These are phyloP conservation scores for Drosophila borealis DNA, from an alignment of 2,888 invertebrate species.

Conservation along the genomic window DNA sequence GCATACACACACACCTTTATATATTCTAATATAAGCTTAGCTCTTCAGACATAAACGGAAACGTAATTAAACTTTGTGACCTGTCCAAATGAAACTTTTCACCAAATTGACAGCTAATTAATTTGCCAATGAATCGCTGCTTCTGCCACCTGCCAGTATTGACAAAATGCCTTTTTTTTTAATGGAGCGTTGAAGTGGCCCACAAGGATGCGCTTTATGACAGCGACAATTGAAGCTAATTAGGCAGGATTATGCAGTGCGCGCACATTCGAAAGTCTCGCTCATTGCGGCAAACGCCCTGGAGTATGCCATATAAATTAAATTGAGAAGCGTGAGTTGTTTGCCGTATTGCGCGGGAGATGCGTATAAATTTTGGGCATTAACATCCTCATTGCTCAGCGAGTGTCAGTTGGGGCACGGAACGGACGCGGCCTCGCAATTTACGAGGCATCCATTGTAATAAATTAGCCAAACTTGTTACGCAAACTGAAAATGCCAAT, in stretches of 20 bases:
- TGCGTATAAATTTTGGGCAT: constrained; percentile 62
- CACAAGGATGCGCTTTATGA: constrained; percentile 62
- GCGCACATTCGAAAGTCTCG: constrained; percentile 27
- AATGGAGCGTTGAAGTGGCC: constrained; percentile 46
- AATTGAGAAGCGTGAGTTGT: constrained; percentile 58
- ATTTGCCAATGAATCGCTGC: constrained; percentile 58
- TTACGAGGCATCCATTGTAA: constrained; percentile 74
- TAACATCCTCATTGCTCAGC: constrained; percentile 59
- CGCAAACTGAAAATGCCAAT: constrained; percentile 70
- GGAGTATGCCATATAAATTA: constrained; percentile 54
- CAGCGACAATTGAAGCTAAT: constrained; percentile 68
- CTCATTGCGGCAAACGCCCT: constrained; percentile 1
- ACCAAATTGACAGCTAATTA: constrained; percentile 71
- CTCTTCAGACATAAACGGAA: constrained; percentile 30
- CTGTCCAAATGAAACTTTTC: constrained; percentile 51
- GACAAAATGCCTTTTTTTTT: constrained; percentile 36
- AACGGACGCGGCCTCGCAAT: constrained; percentile 40
- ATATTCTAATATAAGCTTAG: background rate
- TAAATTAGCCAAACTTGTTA: constrained; percentile 76
- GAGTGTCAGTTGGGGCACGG: constrained; percentile 38
- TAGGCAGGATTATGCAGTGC: constrained; percentile 58
- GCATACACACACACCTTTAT: background rate
- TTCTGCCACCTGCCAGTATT: constrained; percentile 32
- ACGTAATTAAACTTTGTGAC: constrained; percentile 62
- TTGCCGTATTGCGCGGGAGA: constrained; percentile 34